phyloP scores from a whole-genome alignment of 2,888 invertebrate genomes.

The Chrysina gloriosa region DNA sequence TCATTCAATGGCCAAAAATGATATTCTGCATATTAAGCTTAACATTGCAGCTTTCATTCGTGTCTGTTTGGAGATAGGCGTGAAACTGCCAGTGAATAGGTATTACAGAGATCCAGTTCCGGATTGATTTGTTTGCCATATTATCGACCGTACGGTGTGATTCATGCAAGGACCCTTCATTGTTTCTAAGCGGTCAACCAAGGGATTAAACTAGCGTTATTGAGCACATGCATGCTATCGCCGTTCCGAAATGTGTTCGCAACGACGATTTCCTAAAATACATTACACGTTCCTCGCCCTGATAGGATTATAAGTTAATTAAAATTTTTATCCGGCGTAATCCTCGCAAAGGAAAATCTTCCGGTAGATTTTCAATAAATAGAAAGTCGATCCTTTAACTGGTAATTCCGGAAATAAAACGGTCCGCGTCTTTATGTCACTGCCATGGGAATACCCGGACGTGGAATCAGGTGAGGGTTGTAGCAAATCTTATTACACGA shows the following conservation, averaged over 20 bases:
- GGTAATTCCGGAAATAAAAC: conserved; percentile 52
- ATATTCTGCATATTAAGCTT: too few species aligned
- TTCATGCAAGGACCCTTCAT: conserved; percentile 39
- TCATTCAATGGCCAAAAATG: too few species aligned
- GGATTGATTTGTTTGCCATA: conserved; percentile 43
- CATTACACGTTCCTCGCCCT: conserved; percentile 3
- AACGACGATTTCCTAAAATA: conserved; percentile 36
- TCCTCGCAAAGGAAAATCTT: neutral
- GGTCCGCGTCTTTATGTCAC: conserved; percentile 53
- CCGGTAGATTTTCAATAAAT: neutral
- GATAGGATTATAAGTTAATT: neutral
- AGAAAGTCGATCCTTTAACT: conserved; percentile 10
- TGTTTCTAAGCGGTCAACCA: conserved; percentile 40
- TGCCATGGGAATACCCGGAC: conserved; percentile 56
- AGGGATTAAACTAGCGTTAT: conserved; percentile 36
- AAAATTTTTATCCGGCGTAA: neutral
- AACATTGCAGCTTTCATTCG: too few species aligned
- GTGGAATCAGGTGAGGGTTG: conserved; percentile 55
- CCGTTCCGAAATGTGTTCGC: conserved; percentile 33
- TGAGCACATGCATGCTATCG: conserved; percentile 24
- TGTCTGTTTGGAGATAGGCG: too few species aligned
- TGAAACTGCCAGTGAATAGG: too few species aligned
- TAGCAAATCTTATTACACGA: conserved; percentile 56
- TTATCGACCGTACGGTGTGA: conserved; percentile 40
- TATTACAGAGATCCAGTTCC: conserved; percentile 35